Percentiles rank a stretch among this genome's conserved stretches.
Conservation (phyloP, 2,113 vertebrate genomes). For the Hymenochirus boettgeri region DNA sequence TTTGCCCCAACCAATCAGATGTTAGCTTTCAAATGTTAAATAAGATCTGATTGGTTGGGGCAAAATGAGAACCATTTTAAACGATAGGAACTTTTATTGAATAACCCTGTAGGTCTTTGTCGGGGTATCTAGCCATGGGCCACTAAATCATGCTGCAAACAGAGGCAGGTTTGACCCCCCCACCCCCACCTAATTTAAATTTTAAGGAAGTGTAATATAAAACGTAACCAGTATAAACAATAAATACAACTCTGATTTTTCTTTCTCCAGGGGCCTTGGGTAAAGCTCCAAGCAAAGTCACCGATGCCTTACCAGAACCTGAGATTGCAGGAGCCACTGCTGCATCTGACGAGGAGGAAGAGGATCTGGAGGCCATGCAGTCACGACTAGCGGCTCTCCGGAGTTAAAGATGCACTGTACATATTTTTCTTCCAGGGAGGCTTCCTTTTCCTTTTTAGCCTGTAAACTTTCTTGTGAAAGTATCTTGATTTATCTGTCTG, state of each 20-base stretch:
- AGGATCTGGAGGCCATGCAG: conserved; percentile 95
- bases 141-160: no score
- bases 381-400: conserved; percentile 84
- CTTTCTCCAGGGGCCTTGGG: conserved; percentile 95
- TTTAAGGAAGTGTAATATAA: no score
- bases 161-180: no score
- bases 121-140: no score
- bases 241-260: conserved; percentile 12
- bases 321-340: conserved; percentile 68
- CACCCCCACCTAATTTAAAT: no score
- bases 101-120: no score
- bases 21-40: no score
- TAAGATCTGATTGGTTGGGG: no score
- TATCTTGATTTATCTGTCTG: conserved; percentile 19
- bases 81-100: no score
- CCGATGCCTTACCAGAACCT: conserved; percentile 81
- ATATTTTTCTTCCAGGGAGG: not conserved
- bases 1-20: no score
- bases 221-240: no score
- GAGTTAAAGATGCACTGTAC: conserved; percentile 65
- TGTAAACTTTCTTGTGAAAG: conserved; percentile 29
- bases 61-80: no score
- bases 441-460: not conserved
- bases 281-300: conserved; percentile 94
- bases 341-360: conserved; percentile 77